These are phyloP conservation scores for Danaus melanippus DNA, from an alignment of 1,140 invertebrate genomes.

Conservation along the genomic window DNA sequence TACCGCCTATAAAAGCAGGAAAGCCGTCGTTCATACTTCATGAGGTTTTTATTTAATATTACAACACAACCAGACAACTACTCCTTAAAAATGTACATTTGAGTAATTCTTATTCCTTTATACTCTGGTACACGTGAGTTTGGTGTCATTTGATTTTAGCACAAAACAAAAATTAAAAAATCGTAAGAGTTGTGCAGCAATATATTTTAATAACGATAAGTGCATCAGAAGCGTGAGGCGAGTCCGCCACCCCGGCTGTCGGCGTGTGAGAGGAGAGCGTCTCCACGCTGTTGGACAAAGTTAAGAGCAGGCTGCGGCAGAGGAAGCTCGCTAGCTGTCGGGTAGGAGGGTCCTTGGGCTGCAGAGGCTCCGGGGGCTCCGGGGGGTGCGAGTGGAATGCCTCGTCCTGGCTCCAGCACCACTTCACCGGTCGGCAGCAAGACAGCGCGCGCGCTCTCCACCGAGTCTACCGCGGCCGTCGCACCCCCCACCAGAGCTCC, in stretches of 20 bases:
- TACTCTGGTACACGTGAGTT: too few relatives aligned
- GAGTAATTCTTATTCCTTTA: too few relatives aligned
- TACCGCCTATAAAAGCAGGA: too few relatives aligned
- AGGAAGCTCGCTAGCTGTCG: conserved; percentile 12
- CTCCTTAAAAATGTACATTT: too few relatives aligned
- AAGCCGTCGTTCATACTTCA: too few relatives aligned
- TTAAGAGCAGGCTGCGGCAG: conserved; percentile 74
- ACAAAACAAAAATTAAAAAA: background rate
- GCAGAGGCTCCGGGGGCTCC: conserved; percentile 4
- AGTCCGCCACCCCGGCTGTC: conserved; percentile 77
- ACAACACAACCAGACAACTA: too few relatives aligned
- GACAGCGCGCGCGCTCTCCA: conserved; percentile 22
- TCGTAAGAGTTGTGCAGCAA: background rate
- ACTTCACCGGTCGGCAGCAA: conserved; percentile 20
- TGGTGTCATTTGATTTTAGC: conserved; percentile 5
- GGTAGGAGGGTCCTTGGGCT: conserved; percentile 14
- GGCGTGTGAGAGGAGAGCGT: conserved; percentile 74
- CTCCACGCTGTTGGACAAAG: conserved; percentile 73
- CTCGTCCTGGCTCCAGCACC: conserved; percentile 14
- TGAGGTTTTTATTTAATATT: too few relatives aligned
- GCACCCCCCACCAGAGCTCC: conserved; percentile 25
- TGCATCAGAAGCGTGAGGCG: conserved; percentile 72
- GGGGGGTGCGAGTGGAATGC: conserved; percentile 7
- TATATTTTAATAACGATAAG: conserved; percentile 13
- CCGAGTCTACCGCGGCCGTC: conserved; percentile 26